These are phyloP conservation scores for Tauraco erythrolophus DNA, from an alignment of 2,113 vertebrate species.

Conservation along the genomic window DNA sequence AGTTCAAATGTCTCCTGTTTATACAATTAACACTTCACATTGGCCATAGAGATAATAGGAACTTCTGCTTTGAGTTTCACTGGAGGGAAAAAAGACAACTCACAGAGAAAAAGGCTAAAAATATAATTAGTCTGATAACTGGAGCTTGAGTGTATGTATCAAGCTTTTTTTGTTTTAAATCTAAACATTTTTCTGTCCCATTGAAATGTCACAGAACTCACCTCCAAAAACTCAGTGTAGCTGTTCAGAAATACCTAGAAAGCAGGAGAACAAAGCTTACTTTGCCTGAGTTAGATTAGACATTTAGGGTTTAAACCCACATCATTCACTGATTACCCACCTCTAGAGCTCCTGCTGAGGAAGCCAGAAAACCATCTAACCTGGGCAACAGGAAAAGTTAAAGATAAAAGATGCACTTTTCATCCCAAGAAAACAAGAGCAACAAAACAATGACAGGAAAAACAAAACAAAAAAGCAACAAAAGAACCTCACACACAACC, in stretches of 20 bases:
- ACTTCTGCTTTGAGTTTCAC: not conserved
- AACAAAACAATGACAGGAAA: rapidly evolving
- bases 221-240: not conserved
- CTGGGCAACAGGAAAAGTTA: not conserved
- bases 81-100: not conserved
- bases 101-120: not conserved
- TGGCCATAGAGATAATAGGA: not conserved
- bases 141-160: not conserved
- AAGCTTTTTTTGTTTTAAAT: not conserved
- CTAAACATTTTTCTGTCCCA: not conserved
- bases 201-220: not conserved
- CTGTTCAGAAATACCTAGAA: not conserved
- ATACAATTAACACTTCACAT: not conserved
- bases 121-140: not conserved
- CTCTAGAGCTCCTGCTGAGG: not conserved
- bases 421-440: not conserved
- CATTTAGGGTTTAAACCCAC: not conserved
- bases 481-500: not conserved
- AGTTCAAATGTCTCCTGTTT: not conserved
- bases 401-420: not conserved
- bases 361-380: not conserved
- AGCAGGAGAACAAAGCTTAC: not conserved
- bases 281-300: not conserved
- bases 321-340: no score
- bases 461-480: no score